phyloP scores from a whole-genome alignment of 2,797 vertebrate genomes.

The Sebastes oblongus region DNA sequence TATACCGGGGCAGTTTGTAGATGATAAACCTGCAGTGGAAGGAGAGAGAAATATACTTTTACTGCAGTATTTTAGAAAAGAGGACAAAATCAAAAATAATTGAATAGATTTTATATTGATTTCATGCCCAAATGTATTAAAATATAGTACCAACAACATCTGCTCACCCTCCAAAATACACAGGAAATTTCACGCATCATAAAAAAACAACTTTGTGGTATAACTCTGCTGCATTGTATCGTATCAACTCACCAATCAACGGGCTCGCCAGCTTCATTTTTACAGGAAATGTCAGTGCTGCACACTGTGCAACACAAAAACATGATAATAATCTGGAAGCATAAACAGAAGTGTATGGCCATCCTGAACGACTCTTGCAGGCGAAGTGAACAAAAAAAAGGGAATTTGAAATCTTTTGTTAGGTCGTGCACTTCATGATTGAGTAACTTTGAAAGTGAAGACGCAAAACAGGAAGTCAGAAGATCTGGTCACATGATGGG shows the following conservation, averaged over 20 bases:
- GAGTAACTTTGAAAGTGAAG: constrained; percentile 34
- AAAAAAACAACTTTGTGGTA: neutral
- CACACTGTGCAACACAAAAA: constrained; percentile 34
- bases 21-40: constrained; percentile 86
- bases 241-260: constrained; percentile 89
- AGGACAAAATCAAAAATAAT: neutral
- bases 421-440: neutral
- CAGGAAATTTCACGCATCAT: neutral
- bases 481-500: constrained; percentile 58
- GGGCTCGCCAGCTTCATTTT: constrained; percentile 85
- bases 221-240: neutral
- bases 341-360: neutral
- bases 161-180: neutral
- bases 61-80: neutral
- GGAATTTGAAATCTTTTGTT: constrained; percentile 14
- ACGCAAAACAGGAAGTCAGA: constrained; percentile 75
- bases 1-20: constrained; percentile 89
- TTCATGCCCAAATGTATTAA: neutral
- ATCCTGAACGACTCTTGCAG: constrained; percentile 14
- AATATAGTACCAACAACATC: neutral
- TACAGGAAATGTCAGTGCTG: constrained; percentile 84
- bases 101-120: neutral
- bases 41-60: neutral
- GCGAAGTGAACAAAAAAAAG: constrained; percentile 27
- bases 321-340: constrained; percentile 5